These are phyloP conservation scores for Myiagra hebetior DNA, from an alignment of 2,113 vertebrate genomes.

Conservation along the genomic window DNA sequence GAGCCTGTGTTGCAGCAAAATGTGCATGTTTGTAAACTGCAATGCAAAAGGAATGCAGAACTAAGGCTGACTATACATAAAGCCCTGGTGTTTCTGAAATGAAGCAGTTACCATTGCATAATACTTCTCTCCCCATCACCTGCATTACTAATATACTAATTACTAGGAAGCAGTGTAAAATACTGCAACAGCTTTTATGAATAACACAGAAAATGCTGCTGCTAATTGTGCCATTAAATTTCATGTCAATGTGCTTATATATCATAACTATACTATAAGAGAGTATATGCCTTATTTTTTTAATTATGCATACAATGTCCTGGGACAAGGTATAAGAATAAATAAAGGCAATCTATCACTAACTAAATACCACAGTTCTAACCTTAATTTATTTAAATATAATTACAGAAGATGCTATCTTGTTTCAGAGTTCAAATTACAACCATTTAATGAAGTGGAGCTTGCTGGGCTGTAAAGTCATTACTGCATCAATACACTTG, in stretches of 20 bases:
- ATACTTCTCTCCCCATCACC: neutral
- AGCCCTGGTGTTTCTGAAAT: neutral
- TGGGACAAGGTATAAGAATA: conserved; percentile 20
- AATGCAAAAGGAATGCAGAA: neutral
- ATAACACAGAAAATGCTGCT: conserved; percentile 13
- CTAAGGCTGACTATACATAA: neutral
- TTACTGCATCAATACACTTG: conserved; percentile 30
- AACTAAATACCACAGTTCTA: conserved; percentile 16
- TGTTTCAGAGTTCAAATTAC: conserved; percentile 25
- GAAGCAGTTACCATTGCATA: neutral
- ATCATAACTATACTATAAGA: neutral
- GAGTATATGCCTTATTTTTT: neutral
- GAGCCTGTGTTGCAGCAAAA: neutral
- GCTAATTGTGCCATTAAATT: conserved; percentile 49
- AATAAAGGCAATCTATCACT: conserved; percentile 35
- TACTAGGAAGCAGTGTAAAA: neutral
- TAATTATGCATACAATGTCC: neutral
- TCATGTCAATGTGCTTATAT: neutral
- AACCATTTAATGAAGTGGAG: conserved; percentile 24
- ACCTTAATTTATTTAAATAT: conserved; percentile 52
- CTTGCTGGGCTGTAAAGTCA: conserved; percentile 18
- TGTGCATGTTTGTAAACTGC: neutral
- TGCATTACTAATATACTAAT: neutral
- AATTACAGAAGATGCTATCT: conserved; percentile 38
- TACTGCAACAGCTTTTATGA: neutral